Evolutionary conservation across 2,888 invertebrate genomes (phyloP), one percentile per base, ranked within the genome.

Genomic region (Lysandra coridon): DNA sequence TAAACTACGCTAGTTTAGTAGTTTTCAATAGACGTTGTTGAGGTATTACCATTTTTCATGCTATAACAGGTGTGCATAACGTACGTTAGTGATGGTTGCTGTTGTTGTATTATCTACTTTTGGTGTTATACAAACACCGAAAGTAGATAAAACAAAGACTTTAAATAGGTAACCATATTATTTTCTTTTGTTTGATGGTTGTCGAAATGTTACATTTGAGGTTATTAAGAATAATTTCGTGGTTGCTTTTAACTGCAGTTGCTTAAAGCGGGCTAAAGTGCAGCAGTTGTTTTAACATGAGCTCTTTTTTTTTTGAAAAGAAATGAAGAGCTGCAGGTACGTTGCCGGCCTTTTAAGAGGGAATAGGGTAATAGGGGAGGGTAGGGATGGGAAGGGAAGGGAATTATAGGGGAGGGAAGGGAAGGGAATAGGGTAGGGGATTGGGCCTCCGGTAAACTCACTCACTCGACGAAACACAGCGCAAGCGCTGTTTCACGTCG

Each of bases 111-210:
- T 23, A 23, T 23, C 23, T 23, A 23, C 23, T 23, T 44, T 74
- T 44, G 10, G 74, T 74, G 14, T 74, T 44, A 40, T 23, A 44
- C 74, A 74, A 74, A 74, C 33, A 69, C 69, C 33, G 69, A 69
- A 37, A 69, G 69, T 37, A 69, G 69, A 33, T 69, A 74, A 44
- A 74, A 73, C 73, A 73, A 73, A 74, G 44, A 10, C 44, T 74
- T 74, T 40, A 74, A 74, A 74, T 74, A 44, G 44, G 40, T 44
- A 44, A 74, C 74, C 69, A 37, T 10, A 44, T 4, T 73, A 73
- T 73, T 73, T 74, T 44, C 74, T 74, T 74, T 44, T 74, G 74
- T 74, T 44, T 74, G n/a, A n/a, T 44, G 5, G 33, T 5, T 37
- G 69, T 69, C 33, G 33, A 69, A 69, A 69, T 14, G 14, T 5